Evolutionary conservation across 2,113 vertebrate species (phyloP).

Genomic region (Jacana jacana): DNA sequence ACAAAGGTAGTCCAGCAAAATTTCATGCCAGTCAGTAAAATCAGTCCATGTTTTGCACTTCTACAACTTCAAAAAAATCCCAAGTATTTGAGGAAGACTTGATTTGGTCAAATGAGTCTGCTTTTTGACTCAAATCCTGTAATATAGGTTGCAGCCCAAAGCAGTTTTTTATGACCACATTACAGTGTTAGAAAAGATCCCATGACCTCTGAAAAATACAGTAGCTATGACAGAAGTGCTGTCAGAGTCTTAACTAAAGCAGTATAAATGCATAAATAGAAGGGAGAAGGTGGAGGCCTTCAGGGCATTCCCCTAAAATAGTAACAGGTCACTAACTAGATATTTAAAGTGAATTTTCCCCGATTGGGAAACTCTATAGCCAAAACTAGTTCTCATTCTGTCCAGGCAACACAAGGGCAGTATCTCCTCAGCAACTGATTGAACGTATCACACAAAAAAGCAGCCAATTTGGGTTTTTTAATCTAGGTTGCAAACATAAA

Average conservation of each 20-base stretch:
- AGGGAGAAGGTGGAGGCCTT: neutral
- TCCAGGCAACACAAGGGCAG: neutral
- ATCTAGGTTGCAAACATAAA: neutral
- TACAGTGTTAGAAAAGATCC: slow-evolving; percentile 43
- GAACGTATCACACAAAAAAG: neutral
- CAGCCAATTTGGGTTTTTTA: neutral
- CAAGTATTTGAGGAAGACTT: neutral
- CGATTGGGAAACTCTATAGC: neutral
- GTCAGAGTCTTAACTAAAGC: slow-evolving; percentile 48
- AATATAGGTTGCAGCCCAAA: slow-evolving; percentile 63
- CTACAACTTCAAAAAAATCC: neutral
- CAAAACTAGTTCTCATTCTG: neutral
- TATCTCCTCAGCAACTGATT: neutral
- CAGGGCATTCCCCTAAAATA: slow-evolving; percentile 16
- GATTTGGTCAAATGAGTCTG: slow-evolving; percentile 57
- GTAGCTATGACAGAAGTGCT: slow-evolving; percentile 3
- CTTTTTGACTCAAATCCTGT: slow-evolving; percentile 48
- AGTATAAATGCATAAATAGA: slow-evolving; percentile 58
- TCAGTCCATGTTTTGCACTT: neutral
- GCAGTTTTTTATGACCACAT: slow-evolving; percentile 37
- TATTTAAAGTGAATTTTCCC: neutral
- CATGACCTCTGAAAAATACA: slow-evolving; percentile 6
- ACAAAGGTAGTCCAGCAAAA: slow-evolving; percentile 9
- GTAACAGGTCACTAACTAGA: neutral
- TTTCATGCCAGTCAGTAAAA: slow-evolving; percentile 5